phyloP scores from a whole-genome alignment of 2,888 invertebrate genomes.

The Drosophila prolongata region DNA sequence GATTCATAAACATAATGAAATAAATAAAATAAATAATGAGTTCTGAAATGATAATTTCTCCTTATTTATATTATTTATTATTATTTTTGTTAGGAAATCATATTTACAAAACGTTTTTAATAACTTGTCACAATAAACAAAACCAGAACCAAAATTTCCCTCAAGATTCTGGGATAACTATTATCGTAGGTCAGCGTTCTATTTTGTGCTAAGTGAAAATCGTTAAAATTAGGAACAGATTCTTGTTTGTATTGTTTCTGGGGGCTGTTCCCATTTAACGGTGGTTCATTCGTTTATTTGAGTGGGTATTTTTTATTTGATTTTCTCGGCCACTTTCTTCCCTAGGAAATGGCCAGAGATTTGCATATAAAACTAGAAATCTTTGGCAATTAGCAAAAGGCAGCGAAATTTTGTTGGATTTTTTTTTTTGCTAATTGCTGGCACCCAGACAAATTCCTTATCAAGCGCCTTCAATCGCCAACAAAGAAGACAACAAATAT shows the following conservation, averaged over 20 bases:
- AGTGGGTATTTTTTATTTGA: conserved; percentile 24
- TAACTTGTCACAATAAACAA: no score
- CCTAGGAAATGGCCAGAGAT: conserved; percentile 32
- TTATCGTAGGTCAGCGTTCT: no score
- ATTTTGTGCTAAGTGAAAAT: not conserved
- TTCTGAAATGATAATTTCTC: no score
- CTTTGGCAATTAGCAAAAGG: conserved; percentile 68
- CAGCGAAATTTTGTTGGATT: conserved; percentile 60
- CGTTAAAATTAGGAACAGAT: not conserved
- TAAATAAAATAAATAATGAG: no score
- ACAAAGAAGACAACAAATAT: conserved; percentile 50
- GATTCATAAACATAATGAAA: no score
- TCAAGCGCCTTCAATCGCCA: conserved; percentile 49
- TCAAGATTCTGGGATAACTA: no score
- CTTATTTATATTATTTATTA: no score
- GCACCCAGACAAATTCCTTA: conserved; percentile 49
- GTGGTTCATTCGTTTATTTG: conserved; percentile 13
- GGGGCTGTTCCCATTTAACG: conserved; percentile 25
- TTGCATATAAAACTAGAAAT: conserved; percentile 48
- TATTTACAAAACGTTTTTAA: no score
- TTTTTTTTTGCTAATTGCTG: conserved; percentile 45
- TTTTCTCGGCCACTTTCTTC: conserved; percentile 43
- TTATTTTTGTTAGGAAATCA: no score
- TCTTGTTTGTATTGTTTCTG: conserved; percentile 1
- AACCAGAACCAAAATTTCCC: no score